Conservation (phyloP, 2,888 invertebrate species). For the Hemicrepidius hirtus region DNA sequence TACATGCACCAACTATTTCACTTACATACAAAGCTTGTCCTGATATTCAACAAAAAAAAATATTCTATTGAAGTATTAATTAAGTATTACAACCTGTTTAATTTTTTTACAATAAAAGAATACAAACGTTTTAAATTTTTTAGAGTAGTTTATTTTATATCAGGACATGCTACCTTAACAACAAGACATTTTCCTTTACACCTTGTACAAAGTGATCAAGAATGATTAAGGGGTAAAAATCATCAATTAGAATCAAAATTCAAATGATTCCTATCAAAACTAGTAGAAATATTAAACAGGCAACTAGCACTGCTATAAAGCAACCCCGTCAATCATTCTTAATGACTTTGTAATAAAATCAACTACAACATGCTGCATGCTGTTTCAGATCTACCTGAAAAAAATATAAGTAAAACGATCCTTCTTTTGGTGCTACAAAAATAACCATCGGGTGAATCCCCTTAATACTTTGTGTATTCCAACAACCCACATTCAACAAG, state of each 20-base stretch:
- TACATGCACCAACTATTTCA: constrained; percentile 60
- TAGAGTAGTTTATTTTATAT: too few relatives aligned
- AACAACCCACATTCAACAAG: constrained; percentile 10
- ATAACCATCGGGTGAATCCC: neutral
- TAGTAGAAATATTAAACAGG: neutral
- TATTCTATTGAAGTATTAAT: too few relatives aligned
- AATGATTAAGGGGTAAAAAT: too few relatives aligned
- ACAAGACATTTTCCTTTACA: too few relatives aligned
- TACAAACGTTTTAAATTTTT: too few relatives aligned
- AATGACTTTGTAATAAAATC: neutral
- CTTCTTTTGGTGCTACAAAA: constrained; percentile 1
- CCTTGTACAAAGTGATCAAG: too few relatives aligned
- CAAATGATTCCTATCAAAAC: neutral
- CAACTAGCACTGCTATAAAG: too few relatives aligned
- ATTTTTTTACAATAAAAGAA: too few relatives aligned
- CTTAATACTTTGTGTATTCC: neutral
- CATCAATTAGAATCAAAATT: constrained; percentile 10
- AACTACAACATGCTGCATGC: constrained; percentile 13
- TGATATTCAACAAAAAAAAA: neutral
- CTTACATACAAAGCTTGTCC: neutral
- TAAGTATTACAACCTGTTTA: too few relatives aligned
- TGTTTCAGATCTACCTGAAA: constrained; percentile 5
- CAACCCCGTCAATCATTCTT: too few relatives aligned
- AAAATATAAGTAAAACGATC: neutral
- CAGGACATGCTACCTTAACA: too few relatives aligned